A percentile compares a stretch with the other conserved stretches of the same genome.
phyloP scores from a whole-genome alignment of 2,888 invertebrate genomes.

The Quadroppia sp. region DNA sequence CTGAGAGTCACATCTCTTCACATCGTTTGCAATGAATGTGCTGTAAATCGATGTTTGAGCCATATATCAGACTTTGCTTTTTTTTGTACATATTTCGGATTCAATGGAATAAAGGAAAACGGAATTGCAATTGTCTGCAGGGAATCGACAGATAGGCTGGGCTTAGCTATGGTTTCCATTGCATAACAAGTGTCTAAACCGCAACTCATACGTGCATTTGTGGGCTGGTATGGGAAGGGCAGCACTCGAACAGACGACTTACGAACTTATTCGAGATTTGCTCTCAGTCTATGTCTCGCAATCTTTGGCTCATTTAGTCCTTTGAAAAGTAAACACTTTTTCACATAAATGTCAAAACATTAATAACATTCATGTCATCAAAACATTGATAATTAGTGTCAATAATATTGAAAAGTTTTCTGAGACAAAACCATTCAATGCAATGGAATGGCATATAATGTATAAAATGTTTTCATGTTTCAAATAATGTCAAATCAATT shows the following conservation, averaged over 20 bases:
- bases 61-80: neutral
- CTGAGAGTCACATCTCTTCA: neutral
- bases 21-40: neutral
- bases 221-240: neutral
- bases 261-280: neutral
- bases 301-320: neutral
- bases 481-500: neutral
- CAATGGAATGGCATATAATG: neutral
- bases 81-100: neutral
- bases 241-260: neutral
- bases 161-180: neutral
- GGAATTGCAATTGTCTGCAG: neutral
- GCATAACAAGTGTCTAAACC: conserved; percentile 7
- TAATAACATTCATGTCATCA: neutral
- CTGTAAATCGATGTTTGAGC: neutral
- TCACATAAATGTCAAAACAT: neutral
- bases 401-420: neutral
- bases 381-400: conserved; percentile 7
- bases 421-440: neutral
- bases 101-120: neutral
- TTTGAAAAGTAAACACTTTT: neutral
- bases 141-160: neutral
- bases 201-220: neutral
- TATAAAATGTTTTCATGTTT: too few species aligned
- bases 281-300: neutral